Conservation (phyloP, 1,140 invertebrate genomes). For the Condylostylus longicornis region DNA sequence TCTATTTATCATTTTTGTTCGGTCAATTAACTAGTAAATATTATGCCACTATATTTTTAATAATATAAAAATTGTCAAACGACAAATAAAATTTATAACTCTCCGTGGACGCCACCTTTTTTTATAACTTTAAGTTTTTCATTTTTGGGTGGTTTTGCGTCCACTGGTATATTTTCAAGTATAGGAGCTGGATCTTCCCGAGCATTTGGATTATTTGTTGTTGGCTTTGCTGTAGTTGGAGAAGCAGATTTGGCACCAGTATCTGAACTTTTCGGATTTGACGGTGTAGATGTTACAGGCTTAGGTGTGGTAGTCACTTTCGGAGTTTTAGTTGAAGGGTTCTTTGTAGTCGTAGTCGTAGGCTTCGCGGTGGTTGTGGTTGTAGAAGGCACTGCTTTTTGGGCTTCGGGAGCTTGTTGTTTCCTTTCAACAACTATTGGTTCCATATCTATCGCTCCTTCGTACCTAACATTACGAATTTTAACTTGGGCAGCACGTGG, state of each 20-base stretch:
- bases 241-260: slow-evolving; percentile 12
- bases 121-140: slow-evolving; percentile 42
- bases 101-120: slow-evolving; percentile 33
- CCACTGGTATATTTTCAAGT: slow-evolving; percentile 36
- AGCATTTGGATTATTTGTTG: slow-evolving; percentile 10
- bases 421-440: slow-evolving; percentile 10
- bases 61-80: no score
- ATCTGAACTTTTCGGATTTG: slow-evolving; percentile 8
- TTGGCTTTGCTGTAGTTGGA: slow-evolving; percentile 15
- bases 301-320: slow-evolving; percentile 11
- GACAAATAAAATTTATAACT: no score
- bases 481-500: slow-evolving; percentile 35
- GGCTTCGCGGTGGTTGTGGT: slow-evolving; percentile 12
- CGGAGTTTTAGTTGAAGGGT: slow-evolving; percentile 13
- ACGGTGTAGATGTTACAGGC: slow-evolving; percentile 12
- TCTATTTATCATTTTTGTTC: no score
- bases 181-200: slow-evolving; percentile 35
- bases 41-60: no score
- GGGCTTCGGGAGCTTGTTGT: slow-evolving; percentile 13
- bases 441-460: slow-evolving; percentile 22
- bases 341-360: slow-evolving; percentile 13
- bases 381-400: slow-evolving; percentile 6
- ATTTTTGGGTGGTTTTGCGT: slow-evolving; percentile 36
- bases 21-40: no score
- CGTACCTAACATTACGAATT: slow-evolving; percentile 25